Percentiles rank a stretch among this genome's conserved stretches.
Conservation (phyloP, 2,888 invertebrate species). For the Campoplex nolae region DNA sequence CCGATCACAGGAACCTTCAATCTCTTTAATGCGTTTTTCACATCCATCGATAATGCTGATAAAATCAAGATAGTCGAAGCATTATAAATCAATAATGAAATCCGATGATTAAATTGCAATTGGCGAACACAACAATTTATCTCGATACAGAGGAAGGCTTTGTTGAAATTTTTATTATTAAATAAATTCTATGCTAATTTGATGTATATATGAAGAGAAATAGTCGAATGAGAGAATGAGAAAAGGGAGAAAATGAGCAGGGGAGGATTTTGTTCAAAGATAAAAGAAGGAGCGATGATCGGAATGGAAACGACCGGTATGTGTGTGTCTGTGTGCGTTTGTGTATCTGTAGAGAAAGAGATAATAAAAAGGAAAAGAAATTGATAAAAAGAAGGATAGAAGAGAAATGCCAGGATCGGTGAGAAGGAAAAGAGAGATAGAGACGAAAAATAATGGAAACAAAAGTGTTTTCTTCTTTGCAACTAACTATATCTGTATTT, state of each 20-base stretch:
- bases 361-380: slow-evolving; percentile 20
- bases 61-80: not conserved
- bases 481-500: slow-evolving; percentile 40
- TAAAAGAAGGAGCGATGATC: slow-evolving; percentile 46
- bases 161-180: slow-evolving; percentile 13
- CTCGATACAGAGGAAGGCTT: not conserved
- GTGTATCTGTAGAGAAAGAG: not conserved
- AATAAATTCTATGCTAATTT: slow-evolving; percentile 40
- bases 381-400: slow-evolving; percentile 37
- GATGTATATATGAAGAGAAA: slow-evolving; percentile 15
- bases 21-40: not conserved
- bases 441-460: slow-evolving; percentile 67
- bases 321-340: not conserved
- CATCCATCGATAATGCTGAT: not conserved
- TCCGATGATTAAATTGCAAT: not conserved
- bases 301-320: slow-evolving; percentile 35
- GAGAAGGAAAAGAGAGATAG: slow-evolving; percentile 34
- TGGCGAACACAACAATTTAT: not conserved
- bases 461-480: slow-evolving; percentile 64
- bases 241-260: slow-evolving; percentile 23
- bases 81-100: slow-evolving; percentile 8
- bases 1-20: not conserved
- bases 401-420: slow-evolving; percentile 52
- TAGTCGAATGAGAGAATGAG: slow-evolving; percentile 43
- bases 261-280: slow-evolving; percentile 27